A percentile compares a stretch with the other conserved stretches of the same genome.
Conservation (phyloP, 30 jellyfish, hydroid and myxozoan species). For the Sanderia malayensis region DNA sequence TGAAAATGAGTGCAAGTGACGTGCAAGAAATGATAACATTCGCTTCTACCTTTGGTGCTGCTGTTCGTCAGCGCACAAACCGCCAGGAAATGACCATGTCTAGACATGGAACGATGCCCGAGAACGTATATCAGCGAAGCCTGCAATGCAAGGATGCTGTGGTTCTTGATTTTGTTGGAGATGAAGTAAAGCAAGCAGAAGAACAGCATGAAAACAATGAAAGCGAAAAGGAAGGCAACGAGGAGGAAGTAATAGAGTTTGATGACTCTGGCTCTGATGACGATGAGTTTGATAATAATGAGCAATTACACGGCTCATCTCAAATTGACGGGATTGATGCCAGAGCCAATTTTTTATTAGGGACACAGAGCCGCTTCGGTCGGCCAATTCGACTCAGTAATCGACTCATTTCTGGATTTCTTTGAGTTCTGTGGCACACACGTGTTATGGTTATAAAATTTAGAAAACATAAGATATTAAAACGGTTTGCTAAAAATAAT, state of each 20-base stretch:
- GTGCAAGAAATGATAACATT: constrained; percentile 33
- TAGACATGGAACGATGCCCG: constrained; percentile 29
- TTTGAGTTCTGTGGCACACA: too few relatives aligned
- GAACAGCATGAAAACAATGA: constrained; percentile 1
- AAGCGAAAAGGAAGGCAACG: constrained; percentile 40
- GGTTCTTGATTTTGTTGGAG: constrained; percentile 13
- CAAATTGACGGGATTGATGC: constrained; percentile 16
- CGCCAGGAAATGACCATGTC: constrained; percentile 38
- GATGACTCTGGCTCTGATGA: constrained; percentile 39
- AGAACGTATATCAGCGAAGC: constrained; percentile 17
- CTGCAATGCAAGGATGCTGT: constrained; percentile 30
- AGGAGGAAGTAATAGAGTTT: constrained; percentile 15
- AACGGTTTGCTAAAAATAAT: too few relatives aligned
- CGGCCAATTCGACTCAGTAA: constrained; percentile 45
- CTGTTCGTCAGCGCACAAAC: constrained; percentile 48
- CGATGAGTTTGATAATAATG: constrained; percentile 16
- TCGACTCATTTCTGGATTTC: constrained; percentile 32
- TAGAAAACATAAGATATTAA: too few relatives aligned
- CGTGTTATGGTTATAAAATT: too few relatives aligned
- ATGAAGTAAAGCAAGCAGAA: constrained; percentile 4
- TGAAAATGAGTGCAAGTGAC: constrained; percentile 30
- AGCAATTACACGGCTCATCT: constrained; percentile 29
- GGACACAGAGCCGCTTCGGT: constrained; percentile 48
- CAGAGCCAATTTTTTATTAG: constrained; percentile 20
- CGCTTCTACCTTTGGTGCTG: constrained; percentile 45